Conservation (phyloP, 2,113 vertebrate species). For the Phoenicopterus ruber region DNA sequence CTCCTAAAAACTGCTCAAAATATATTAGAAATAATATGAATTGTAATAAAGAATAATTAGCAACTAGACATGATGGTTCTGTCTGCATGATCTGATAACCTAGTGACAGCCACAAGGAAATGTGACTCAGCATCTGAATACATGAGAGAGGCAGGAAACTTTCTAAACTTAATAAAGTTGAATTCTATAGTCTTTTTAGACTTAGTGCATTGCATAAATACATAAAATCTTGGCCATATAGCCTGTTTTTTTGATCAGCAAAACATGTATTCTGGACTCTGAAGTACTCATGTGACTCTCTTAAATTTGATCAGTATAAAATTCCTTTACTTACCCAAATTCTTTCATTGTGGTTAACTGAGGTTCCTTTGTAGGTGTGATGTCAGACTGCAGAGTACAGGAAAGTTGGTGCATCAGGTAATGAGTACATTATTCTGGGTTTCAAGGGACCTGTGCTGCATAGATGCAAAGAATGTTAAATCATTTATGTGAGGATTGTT, state of each 20-base stretch:
- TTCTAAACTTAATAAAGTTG: not conserved
- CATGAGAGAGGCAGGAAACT: not conserved
- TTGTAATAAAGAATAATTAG: slow-evolving; percentile 8
- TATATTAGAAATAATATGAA: not conserved
- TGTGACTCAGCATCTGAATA: not conserved
- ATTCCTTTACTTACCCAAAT: not conserved
- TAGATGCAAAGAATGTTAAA: not conserved
- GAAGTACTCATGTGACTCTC: not conserved
- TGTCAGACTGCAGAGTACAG: not conserved
- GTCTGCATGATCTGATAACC: not conserved
- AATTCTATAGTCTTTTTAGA: not conserved
- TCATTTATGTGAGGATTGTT: not conserved
- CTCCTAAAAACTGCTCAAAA: not conserved
- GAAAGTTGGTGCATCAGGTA: not conserved
- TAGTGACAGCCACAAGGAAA: not conserved
- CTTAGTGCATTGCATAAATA: not conserved
- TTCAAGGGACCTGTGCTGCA: not conserved
- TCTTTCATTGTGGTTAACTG: not conserved
- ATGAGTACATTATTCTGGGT: not conserved
- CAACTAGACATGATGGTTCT: not conserved
- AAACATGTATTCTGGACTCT: not conserved
- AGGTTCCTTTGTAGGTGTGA: not conserved
- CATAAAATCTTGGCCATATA: not conserved
- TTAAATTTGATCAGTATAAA: not conserved
- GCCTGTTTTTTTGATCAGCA: not conserved